Conservation (phyloP, 2,797 vertebrate species). For the Sebastes kiyomatsui region DNA sequence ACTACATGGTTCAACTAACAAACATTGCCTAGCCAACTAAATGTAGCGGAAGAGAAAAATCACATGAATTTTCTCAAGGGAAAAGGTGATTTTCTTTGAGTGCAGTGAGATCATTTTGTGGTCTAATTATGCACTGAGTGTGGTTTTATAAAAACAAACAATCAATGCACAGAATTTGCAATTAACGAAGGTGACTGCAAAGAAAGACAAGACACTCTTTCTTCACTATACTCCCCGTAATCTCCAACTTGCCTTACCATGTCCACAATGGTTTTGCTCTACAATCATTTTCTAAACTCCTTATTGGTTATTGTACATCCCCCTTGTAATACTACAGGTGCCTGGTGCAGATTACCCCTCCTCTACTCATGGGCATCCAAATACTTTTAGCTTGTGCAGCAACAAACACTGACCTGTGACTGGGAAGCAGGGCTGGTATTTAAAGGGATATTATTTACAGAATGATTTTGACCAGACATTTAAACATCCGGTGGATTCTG, state of each 20-base stretch:
- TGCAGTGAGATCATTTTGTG: background rate
- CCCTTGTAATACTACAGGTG: background rate
- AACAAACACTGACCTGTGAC: background rate
- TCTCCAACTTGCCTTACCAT: background rate
- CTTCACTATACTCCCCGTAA: background rate
- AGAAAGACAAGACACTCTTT: background rate
- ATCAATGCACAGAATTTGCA: background rate
- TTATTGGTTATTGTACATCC: background rate
- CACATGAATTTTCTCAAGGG: background rate
- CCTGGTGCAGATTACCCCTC: background rate
- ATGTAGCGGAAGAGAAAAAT: background rate
- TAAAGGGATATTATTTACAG: background rate
- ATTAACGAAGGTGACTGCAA: background rate
- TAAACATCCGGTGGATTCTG: conserved; percentile 14
- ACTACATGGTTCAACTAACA: background rate
- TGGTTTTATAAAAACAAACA: background rate
- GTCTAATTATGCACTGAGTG: background rate
- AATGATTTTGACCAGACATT: background rate
- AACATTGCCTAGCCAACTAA: background rate
- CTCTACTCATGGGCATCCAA: background rate
- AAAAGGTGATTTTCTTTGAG: background rate
- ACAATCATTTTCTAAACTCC: background rate
- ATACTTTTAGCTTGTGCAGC: background rate
- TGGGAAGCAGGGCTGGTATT: background rate
- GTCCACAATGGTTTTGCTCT: background rate